Base-by-base conservation (phyloP, 2,113 vertebrate genomes). In the Eupsittula cactorum region DNA sequence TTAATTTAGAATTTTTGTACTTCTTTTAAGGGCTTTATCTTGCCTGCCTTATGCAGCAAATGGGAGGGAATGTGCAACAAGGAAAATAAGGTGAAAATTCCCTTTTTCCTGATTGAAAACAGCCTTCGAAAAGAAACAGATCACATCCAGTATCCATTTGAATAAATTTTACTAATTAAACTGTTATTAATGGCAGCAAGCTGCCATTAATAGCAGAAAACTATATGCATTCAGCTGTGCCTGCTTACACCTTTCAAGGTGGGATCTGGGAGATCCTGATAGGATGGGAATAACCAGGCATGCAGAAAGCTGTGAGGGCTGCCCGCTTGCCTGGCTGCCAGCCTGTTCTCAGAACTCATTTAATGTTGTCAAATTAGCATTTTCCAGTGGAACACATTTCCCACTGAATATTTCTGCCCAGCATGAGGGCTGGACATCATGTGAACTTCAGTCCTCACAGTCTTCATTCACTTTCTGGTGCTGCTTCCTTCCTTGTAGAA, bases 221-320 rank as follows among this genome's bases (percentile, higher is more conserved):
- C n/a, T 17, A 24, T 37, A 23, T 60, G 39, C 5, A 4, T 67
- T 86, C 71, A 70, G 19, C 46, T 37, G 21, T 79, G 25, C 29
- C 39, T 1, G 0, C 7, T 18, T 1, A 1, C 33, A 70, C 1
- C 17, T 16, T 84, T 19, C 6, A 5, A 78, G 69, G n/a, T n/a
- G 33, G 12, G 16, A 83, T 73, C 17, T 44, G 17, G 4, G 16
- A 10, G 10, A 79, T 73, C 4, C 0, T 0, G 39, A 35, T 16
- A 65, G 39, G 27, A 57, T 0, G 8, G 33, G 31, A 39, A 20
- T n/a, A 76, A 44, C 8, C 24, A 73, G 39, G 8, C 11, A 2
- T n/a, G 60, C n/a, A 37, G 60, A 86, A 50, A 53, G 17, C 37
- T 37, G 28, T 31, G 31, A 84, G 69, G 33, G 55, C 41, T 75